Conservation (phyloP, 2,888 invertebrate species). For the Cephus runcator region DNA sequence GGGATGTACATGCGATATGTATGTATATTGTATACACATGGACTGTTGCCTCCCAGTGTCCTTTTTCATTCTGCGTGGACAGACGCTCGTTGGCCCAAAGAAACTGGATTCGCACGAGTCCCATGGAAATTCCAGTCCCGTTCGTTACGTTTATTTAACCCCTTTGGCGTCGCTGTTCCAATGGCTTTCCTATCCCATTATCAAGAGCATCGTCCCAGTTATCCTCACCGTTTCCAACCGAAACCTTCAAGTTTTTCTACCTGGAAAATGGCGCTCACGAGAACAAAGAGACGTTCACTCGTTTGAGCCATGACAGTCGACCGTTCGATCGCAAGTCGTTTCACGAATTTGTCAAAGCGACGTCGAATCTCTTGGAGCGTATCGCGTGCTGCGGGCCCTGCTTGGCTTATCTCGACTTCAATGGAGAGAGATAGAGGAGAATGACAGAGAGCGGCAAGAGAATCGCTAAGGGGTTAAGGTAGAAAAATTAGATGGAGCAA, state of each 20-base stretch:
- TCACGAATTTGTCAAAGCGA: not conserved
- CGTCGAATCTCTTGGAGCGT: not conserved
- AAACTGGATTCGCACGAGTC: not conserved
- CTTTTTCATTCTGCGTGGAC: not conserved
- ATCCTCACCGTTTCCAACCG: not conserved
- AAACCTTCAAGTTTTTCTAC: not conserved
- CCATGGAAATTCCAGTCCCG: not conserved
- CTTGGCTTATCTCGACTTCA: not conserved
- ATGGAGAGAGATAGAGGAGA: not conserved
- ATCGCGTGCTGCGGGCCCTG: not conserved
- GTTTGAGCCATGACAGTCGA: not conserved
- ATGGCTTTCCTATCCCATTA: not conserved
- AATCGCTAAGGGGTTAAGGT: not conserved
- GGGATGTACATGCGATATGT: not conserved
- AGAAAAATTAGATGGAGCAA: not conserved
- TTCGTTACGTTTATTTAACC: not conserved
- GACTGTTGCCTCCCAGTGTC: not conserved
- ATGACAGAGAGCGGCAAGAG: not conserved
- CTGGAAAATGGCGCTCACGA: not conserved
- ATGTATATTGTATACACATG: not conserved
- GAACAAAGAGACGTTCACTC: not conserved
- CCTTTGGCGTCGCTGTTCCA: not conserved
- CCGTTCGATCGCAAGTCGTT: not conserved
- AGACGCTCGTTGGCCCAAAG: not conserved
- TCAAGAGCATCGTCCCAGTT: not conserved